Evolutionary conservation across 2,113 vertebrate genomes (phyloP).

Genomic region (Parus major): DNA sequence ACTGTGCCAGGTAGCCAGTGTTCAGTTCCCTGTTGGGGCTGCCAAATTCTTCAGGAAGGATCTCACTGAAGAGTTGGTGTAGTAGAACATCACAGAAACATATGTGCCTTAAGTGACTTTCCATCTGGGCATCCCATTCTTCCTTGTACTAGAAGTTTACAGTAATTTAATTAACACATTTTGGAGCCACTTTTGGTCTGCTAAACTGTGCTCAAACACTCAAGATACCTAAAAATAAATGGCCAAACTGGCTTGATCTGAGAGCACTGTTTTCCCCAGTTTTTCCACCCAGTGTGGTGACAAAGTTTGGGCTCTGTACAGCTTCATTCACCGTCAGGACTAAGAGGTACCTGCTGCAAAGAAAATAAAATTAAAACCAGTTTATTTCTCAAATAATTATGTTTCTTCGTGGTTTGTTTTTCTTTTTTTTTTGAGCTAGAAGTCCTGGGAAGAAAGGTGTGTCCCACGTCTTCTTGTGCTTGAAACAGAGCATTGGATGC

Average conservation of each 20-base stretch:
- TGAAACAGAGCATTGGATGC: neutral
- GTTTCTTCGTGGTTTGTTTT: neutral
- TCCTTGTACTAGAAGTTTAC: neutral
- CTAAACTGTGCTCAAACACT: neutral
- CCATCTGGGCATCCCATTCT: neutral
- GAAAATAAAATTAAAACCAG: neutral
- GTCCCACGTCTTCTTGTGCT: neutral
- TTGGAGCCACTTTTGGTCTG: neutral
- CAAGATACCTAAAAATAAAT: neutral
- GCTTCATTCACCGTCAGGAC: neutral
- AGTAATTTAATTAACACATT: neutral
- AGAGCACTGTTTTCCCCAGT: neutral
- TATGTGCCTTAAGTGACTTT: constrained; percentile 23
- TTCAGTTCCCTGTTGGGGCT: neutral
- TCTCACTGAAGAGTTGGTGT: neutral
- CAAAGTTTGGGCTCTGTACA: neutral
- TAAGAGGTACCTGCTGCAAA: neutral
- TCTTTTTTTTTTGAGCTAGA: neutral
- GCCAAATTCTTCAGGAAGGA: constrained; percentile 15
- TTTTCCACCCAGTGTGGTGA: too few species aligned
- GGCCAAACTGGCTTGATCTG: neutral
- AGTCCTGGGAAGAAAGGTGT: neutral
- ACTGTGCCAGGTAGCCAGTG: neutral
- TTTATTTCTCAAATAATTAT: neutral
- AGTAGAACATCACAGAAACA: constrained; percentile 17